Evolutionary conservation across 2,888 invertebrate genomes (phyloP), one percentile per base, ranked within the genome.

Genomic region (Cantharis flavilabris): DNA sequence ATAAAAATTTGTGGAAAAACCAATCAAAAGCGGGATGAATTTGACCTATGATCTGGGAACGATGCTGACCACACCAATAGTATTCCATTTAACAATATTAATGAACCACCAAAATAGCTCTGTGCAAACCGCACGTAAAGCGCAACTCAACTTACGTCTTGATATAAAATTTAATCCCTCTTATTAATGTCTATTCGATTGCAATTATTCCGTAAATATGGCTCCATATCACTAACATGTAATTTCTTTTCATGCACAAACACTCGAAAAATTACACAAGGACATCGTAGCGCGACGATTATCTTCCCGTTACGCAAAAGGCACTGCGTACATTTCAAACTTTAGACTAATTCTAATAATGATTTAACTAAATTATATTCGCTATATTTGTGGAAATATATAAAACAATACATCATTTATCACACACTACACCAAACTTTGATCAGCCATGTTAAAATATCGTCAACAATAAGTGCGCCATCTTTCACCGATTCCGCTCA

Each of bases 401-500:
- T 86, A 84, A 83, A 83, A 86, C 85, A 86, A 84, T 89, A 90
- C 90, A 90, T 90, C 67, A 23, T 26, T 20, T 64, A 69, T 18
- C 14, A 62, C 75, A 74, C 74, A 90, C 89, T 91, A 91, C 91
- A 91, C 91, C 91, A 92, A 92, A 92, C 91, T 91, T 91, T 89
- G 89, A 88, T 90, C 90, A 91, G 92, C 92, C 92, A 92, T 92
- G 90, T 91, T 91, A 91, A 90, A 89, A 88, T 88, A 89, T 89
- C 89, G 89, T 90, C 91, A 92, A 92, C 91, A 92, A 92, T 91
- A 90, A 84, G 84, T 88, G 90, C 91, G 92, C 91, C 92, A 92
- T 92, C 92, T 93, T 90, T 76, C 65, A 65, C 23, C 18, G 9
- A 69, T 23, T 18, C 9, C 5, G 62, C 11, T 23, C 18, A 23